These are phyloP conservation scores for Fratercula arctica DNA, from an alignment of 2,797 vertebrate species.

Conservation along the genomic window DNA sequence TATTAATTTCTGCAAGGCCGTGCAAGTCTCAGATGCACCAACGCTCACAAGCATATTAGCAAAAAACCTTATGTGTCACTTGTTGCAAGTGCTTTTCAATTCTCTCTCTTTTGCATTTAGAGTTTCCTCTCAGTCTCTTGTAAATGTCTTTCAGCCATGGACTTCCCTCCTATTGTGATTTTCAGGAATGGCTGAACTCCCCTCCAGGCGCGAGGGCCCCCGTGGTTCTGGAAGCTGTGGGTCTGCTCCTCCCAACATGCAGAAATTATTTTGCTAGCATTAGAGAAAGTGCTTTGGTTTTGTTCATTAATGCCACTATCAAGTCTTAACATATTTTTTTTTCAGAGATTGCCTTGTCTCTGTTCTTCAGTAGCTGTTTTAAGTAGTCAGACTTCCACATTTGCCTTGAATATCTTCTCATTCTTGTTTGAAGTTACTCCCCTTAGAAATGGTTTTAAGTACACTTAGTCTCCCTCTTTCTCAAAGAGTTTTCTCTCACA, in stretches of 20 bases:
- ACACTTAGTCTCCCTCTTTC: background rate
- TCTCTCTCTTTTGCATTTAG: background rate
- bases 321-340: background rate
- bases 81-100: background rate
- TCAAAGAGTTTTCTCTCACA: background rate
- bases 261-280: background rate
- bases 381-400: constrained; percentile 9
- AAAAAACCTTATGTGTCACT: background rate
- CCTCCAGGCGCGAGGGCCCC: background rate
- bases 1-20: background rate
- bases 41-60: background rate
- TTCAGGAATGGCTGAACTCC: background rate
- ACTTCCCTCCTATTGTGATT: background rate
- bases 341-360: background rate
- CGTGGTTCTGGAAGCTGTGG: background rate
- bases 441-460: background rate
- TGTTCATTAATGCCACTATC: background rate
- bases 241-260: background rate
- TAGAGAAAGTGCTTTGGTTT: constrained; percentile 6
- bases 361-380: background rate
- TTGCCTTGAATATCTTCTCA: background rate
- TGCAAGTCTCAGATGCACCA: background rate
- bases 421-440: background rate
- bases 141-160: background rate
- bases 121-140: background rate